phyloP scores from a whole-genome alignment of 1,140 invertebrate species.

The Diprion similis region DNA sequence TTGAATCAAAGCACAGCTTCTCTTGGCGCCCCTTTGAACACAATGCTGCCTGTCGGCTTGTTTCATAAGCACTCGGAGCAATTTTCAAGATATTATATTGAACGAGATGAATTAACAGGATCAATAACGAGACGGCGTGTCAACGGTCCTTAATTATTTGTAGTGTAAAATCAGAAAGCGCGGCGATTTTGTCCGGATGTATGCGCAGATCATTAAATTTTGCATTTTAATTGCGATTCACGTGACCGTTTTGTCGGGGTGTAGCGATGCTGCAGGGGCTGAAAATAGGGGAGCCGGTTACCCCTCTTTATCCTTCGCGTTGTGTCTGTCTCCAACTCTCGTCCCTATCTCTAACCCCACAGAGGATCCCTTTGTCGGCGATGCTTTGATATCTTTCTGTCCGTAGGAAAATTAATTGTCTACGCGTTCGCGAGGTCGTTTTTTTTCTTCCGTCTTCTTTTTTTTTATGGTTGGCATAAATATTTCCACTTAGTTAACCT shows the following conservation, averaged over 20 bases:
- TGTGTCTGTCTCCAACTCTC: not conserved
- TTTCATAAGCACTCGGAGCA: too few relatives aligned
- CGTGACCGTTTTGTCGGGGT: constrained; percentile 24
- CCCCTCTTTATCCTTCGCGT: constrained; percentile 8
- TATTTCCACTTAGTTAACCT: constrained; percentile 38
- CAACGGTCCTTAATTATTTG: not conserved
- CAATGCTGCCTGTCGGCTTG: too few relatives aligned
- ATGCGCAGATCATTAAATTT: constrained; percentile 36
- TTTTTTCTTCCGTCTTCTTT: not conserved
- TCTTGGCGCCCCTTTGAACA: too few relatives aligned
- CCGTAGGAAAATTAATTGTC: constrained; percentile 32
- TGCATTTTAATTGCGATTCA: constrained; percentile 42
- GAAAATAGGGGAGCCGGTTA: constrained; percentile 2
- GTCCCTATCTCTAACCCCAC: not conserved
- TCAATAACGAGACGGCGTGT: not conserved
- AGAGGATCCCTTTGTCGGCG: constrained; percentile 2
- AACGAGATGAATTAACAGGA: not conserved
- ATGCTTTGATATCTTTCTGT: constrained; percentile 30
- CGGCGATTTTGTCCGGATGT: constrained; percentile 1
- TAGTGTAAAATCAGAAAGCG: constrained; percentile 1
- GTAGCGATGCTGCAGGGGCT: constrained; percentile 41
- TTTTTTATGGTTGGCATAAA: constrained; percentile 33
- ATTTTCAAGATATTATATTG: not conserved
- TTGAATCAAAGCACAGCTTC: too few relatives aligned
- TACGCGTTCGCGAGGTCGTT: constrained; percentile 15